These are phyloP conservation scores for Halocynthia aurantium DNA, from an alignment of 23 tunicate species.

Conservation along the genomic window DNA sequence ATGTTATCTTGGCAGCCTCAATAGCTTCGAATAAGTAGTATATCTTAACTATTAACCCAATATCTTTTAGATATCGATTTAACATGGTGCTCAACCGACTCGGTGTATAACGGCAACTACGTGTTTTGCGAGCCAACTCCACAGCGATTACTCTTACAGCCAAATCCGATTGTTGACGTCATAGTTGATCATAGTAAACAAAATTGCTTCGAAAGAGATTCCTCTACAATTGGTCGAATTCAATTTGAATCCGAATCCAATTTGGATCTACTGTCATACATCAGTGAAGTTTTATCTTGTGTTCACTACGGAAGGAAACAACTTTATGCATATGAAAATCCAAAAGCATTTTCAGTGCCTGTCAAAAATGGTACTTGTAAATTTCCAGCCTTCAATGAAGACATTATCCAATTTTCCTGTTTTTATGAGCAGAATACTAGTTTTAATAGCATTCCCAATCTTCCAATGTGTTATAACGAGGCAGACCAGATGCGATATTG, in stretches of 20 bases:
- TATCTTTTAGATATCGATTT: not conserved
- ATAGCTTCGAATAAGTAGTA: too few species aligned
- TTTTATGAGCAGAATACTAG: not conserved
- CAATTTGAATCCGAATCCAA: not conserved
- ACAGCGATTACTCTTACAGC: not conserved
- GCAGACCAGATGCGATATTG: too few species aligned
- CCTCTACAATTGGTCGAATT: not conserved
- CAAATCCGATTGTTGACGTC: not conserved
- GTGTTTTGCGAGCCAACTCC: not conserved
- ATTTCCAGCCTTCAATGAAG: not conserved
- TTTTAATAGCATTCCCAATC: not conserved
- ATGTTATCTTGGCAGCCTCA: too few species aligned
- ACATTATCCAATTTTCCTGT: not conserved
- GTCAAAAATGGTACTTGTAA: not conserved
- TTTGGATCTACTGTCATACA: not conserved
- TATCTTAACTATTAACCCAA: not conserved
- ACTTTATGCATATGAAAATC: too few species aligned
- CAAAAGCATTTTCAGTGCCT: too few species aligned
- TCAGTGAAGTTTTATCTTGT: conserved; percentile 16
- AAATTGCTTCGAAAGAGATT: conserved; percentile 3
- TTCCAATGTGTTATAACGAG: not conserved
- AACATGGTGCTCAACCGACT: conserved; percentile 19
- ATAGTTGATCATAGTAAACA: not conserved
- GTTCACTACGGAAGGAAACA: not conserved
- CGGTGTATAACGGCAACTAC: not conserved